phyloP scores from a whole-genome alignment of 1,140 invertebrate genomes.

The Ganaspis sp. region DNA sequence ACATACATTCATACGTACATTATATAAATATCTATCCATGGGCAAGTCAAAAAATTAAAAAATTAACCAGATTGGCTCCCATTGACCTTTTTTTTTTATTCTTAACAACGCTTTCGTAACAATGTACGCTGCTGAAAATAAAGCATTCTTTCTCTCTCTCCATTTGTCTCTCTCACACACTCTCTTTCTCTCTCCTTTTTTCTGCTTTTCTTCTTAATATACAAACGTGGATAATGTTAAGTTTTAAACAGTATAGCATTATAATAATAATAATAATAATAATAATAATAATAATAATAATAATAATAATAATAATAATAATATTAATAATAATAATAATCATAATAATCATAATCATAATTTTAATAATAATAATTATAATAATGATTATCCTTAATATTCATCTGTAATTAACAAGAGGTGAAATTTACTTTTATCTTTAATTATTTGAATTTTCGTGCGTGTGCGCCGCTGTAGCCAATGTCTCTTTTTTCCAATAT shows the following conservation, averaged over 20 bases:
- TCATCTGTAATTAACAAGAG: conserved; percentile 34
- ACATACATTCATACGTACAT: conserved; percentile 28
- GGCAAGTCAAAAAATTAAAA: conserved; percentile 66
- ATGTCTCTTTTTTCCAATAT: conserved; percentile 26
- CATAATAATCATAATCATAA: conserved; percentile 51
- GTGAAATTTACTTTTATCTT: conserved; percentile 19
- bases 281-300: conserved; percentile 49
- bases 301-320: conserved; percentile 52
- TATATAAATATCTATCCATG: conserved; percentile 63
- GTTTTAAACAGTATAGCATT: conserved; percentile 51
- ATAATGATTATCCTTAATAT: conserved; percentile 51
- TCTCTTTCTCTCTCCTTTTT: conserved; percentile 44
- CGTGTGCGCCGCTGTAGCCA: conserved; percentile 48
- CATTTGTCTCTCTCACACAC: conserved; percentile 35
- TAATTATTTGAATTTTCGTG: conserved; percentile 42
- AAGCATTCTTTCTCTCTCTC: conserved; percentile 39
- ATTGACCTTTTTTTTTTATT: conserved; percentile 47
- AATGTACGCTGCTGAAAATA: background rate
- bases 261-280: conserved; percentile 51
- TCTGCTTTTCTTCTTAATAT: conserved; percentile 46
- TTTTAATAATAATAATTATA: conserved; percentile 50
- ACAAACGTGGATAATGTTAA: conserved; percentile 61
- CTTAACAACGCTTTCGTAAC: conserved; percentile 9
- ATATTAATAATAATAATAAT: conserved; percentile 49
- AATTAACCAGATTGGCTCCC: conserved; percentile 59